phyloP scores from a whole-genome alignment of 1,140 invertebrate species.

The Marisa cornuarietis region DNA sequence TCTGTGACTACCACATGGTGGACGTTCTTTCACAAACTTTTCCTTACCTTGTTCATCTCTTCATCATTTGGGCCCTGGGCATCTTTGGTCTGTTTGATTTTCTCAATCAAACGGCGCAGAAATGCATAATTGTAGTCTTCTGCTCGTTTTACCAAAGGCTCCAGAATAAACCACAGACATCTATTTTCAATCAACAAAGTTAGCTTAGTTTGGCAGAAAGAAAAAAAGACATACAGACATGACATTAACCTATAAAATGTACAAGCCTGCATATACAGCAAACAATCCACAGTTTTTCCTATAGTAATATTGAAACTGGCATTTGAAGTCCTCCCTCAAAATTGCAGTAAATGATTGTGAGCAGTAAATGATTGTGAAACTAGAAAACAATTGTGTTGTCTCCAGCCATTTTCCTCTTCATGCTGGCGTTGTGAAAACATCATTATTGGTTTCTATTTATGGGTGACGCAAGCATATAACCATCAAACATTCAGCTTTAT shows the following conservation, averaged over 20 bases:
- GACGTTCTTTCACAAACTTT: too few relatives aligned
- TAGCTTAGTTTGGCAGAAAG: slow-evolving; percentile 1
- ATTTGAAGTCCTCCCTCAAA: not conserved
- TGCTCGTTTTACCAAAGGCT: slow-evolving; percentile 90
- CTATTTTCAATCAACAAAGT: slow-evolving; percentile 34
- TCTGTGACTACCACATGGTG: too few relatives aligned
- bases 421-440: too few relatives aligned
- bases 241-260: not conserved
- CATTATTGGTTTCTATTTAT: too few relatives aligned
- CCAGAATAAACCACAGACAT: slow-evolving; percentile 92
- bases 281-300: not conserved
- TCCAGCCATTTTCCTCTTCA: too few relatives aligned
- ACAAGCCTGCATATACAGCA: not conserved
- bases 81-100: slow-evolving; percentile 84
- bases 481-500: too few relatives aligned
- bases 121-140: slow-evolving; percentile 96
- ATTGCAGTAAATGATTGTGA: too few relatives aligned
- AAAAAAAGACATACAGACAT: not conserved
- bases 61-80: slow-evolving; percentile 84
- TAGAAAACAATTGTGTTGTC: too few relatives aligned
- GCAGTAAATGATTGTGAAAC: too few relatives aligned
- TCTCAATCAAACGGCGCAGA: slow-evolving; percentile 90
- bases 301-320: not conserved
- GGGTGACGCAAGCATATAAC: too few relatives aligned
- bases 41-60: slow-evolving; percentile 79